Evolutionary conservation across 1,140 invertebrate species (phyloP), one percentile per base, ranked within the genome.

Genomic region (Trichoplusia ni): DNA sequence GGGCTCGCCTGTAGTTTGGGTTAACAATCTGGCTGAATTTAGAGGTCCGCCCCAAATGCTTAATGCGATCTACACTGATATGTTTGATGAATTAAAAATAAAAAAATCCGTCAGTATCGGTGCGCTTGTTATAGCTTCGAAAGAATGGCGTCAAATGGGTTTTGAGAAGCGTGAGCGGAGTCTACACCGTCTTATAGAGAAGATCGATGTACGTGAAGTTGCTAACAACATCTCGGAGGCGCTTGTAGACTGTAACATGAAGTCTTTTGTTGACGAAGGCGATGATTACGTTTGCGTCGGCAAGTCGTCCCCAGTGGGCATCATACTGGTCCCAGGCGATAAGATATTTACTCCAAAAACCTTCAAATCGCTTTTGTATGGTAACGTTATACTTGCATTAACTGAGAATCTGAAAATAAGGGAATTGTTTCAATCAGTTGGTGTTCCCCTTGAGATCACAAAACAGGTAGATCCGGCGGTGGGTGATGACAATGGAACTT

Each of bases 1-100:
- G 0, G 8, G 8, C 8, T 18, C 70, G 2, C 54, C 38, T 7
- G 40, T 78, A 1, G 59, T 84, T 6, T 84, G 81, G 81, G 53
- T 79, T 0, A 82, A 84, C 21, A 53, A 51, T 16, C 71, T 56
- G 23, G 75, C 49, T 4, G 47, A 61, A 18, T 68, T 81, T 40
- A 61, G 71, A 5, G 74, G 68, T 0, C 71, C 77, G 2, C 46
- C 60, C 0, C 14, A 58, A 2, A 18, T 69, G 1, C 65, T 68
- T 0, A 16, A 46, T 14, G 9, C 46, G 0, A 9, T 60, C 21
- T 46, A 35, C n/a, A 23, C 29, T 7, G 1, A 18, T 16, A 47
- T 25, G 2, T 5, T 6, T 5, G 2, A 25, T 6, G 1, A 6
- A 9, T 4, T 3, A 2, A 1, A 1, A 16, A 19, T 27, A 9